These are phyloP conservation scores for Meteorus sp. DNA, from an alignment of 1,140 invertebrate genomes.

Conservation along the genomic window DNA sequence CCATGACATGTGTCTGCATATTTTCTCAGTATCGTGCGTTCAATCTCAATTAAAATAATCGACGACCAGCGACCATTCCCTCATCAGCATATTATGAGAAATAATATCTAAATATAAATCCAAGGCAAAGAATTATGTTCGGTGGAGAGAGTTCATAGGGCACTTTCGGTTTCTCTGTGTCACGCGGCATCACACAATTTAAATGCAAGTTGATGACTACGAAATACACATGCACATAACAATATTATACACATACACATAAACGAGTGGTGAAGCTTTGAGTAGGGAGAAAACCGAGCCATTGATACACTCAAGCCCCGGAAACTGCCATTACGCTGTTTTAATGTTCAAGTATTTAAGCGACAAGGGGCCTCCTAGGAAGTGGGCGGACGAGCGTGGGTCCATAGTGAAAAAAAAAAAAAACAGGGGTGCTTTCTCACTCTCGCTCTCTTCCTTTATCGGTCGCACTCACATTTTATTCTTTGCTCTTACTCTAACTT, in stretches of 20 bases:
- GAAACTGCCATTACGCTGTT: conserved; percentile 51
- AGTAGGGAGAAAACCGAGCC: conserved; percentile 7
- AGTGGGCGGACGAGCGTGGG: conserved; percentile 40
- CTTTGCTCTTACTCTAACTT: too few species aligned
- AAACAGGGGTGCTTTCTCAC: conserved; percentile 38
- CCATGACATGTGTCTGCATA: conserved; percentile 41
- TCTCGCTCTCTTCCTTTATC: conserved; percentile 10
- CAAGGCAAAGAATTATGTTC: conserved; percentile 8
- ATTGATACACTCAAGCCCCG: conserved; percentile 48
- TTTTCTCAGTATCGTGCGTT: conserved; percentile 44
- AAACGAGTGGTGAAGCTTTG: background rate
- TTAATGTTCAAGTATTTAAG: conserved; percentile 50
- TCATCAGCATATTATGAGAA: conserved; percentile 37
- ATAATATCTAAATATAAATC: background rate
- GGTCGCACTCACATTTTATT: too few species aligned
- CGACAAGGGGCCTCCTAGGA: conserved; percentile 45
- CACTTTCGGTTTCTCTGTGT: conserved; percentile 22
- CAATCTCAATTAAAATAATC: conserved; percentile 53
- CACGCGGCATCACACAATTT: background rate
- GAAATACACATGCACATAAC: background rate
- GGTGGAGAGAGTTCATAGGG: conserved; percentile 26
- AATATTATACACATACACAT: background rate
- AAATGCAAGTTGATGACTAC: background rate
- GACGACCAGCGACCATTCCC: conserved; percentile 36
- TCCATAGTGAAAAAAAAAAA: conserved; percentile 16